These are phyloP conservation scores for Cryptocephalus primarius DNA, from an alignment of 2,888 invertebrate genomes.

Conservation along the genomic window DNA sequence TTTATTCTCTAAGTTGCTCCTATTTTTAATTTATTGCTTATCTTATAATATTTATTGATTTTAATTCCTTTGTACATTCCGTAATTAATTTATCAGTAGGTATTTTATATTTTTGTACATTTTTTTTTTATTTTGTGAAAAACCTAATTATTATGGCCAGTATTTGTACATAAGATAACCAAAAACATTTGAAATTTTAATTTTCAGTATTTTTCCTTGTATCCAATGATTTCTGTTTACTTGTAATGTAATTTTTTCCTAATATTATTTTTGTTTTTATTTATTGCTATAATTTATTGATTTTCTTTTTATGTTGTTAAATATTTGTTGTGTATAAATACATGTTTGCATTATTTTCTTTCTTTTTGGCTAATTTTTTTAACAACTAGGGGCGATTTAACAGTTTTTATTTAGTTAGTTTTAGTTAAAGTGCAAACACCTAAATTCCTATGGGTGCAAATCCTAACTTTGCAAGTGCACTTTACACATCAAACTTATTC, in stretches of 20 bases:
- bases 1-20: neutral
- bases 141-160: constrained; percentile 12
- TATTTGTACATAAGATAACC: constrained; percentile 4
- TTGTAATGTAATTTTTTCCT: constrained; percentile 2
- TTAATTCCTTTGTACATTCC: neutral
- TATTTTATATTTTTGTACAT: constrained; percentile 13
- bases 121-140: constrained; percentile 7
- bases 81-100: constrained; percentile 8
- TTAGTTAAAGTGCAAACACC: too few species aligned
- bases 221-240: constrained; percentile 12
- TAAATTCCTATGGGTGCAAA: too few species aligned
- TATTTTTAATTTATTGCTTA: neutral
- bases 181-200: constrained; percentile 4
- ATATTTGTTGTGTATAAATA: constrained; percentile 18
- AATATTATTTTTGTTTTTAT: constrained; percentile 9
- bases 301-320: constrained; percentile 16
- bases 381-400: too few species aligned
- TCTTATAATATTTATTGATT: neutral
- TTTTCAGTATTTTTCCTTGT: constrained; percentile 7
- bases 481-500: too few species aligned
- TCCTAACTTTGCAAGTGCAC: too few species aligned
- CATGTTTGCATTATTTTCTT: constrained; percentile 18
- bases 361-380: constrained; percentile 17
- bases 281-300: constrained; percentile 13
- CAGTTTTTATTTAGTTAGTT: too few species aligned